phyloP scores from a whole-genome alignment of 2,888 invertebrate species.

The Plagodis dolabraria region DNA sequence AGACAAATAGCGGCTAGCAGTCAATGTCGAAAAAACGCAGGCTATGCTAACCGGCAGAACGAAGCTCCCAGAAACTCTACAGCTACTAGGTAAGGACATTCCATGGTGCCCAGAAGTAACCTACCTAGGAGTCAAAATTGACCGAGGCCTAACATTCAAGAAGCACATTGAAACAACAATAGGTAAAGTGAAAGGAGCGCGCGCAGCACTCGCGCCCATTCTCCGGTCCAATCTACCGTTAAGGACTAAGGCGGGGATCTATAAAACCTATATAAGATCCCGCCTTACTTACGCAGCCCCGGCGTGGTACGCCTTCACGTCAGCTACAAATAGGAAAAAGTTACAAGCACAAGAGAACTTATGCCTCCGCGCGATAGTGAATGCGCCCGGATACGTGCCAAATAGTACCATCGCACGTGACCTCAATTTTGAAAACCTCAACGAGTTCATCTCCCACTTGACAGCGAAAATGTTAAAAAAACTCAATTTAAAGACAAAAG shows the following conservation, averaged over 20 bases:
- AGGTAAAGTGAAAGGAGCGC: constrained; percentile 5
- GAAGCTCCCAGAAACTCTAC: no score
- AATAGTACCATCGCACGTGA: neutral
- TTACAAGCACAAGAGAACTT: neutral
- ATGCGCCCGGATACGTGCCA: neutral
- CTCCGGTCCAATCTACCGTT: neutral
- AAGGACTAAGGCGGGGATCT: neutral
- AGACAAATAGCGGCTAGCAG: no score
- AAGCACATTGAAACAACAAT: neutral
- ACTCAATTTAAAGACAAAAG: constrained; percentile 13
- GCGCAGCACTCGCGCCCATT: neutral
- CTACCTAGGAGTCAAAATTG: neutral
- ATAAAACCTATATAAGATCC: constrained; percentile 8
- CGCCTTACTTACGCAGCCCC: constrained; percentile 9
- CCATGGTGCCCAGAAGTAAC: no score
- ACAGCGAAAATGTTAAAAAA: no score
- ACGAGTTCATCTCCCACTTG: no score
- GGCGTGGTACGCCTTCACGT: constrained; percentile 7
- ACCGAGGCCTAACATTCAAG: neutral
- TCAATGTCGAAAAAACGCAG: no score
- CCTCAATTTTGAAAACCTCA: neutral
- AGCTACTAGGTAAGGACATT: no score
- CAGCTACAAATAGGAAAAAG: neutral
- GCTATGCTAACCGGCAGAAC: no score
- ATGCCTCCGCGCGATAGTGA: neutral